Percentiles rank a stretch among this genome's conserved stretches.
These are phyloP conservation scores for Daubentonia madagascariensis DNA, from an alignment of 2,113 vertebrate genomes.

Conservation along the genomic window DNA sequence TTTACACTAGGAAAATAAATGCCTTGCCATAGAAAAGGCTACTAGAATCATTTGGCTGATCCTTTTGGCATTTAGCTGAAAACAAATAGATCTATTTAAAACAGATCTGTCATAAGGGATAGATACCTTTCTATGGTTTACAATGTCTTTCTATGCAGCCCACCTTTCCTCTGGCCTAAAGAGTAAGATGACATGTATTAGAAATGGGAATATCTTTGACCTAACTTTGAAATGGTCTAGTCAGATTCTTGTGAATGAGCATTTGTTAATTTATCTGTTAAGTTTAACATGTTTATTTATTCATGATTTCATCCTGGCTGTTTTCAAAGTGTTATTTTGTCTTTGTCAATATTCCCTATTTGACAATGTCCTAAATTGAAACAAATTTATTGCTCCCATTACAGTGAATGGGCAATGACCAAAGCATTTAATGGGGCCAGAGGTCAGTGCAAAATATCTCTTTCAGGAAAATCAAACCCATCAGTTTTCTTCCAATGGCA, in stretches of 20 bases:
- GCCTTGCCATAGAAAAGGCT: slow-evolving; percentile 17
- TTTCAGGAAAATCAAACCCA: slow-evolving; percentile 69
- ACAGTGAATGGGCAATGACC: slow-evolving; percentile 44
- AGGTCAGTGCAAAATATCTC: slow-evolving; percentile 59
- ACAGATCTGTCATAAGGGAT: slow-evolving; percentile 13
- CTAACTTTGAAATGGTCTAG: slow-evolving; percentile 32
- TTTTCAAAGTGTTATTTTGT: slow-evolving; percentile 67
- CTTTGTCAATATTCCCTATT: slow-evolving; percentile 60
- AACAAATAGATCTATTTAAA: slow-evolving; percentile 63
- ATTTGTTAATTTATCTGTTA: slow-evolving; percentile 68
- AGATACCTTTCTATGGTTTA: neutral
- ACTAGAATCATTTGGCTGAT: neutral
- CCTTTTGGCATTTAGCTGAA: slow-evolving; percentile 59
- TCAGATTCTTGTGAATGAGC: slow-evolving; percentile 15
- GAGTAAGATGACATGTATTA: neutral
- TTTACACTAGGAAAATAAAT: slow-evolving; percentile 56
- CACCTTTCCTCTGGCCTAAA: slow-evolving; percentile 10
- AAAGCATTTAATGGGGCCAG: slow-evolving; percentile 64
- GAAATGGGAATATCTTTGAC: slow-evolving; percentile 27
- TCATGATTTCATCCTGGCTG: slow-evolving; percentile 60
- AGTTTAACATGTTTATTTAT: slow-evolving; percentile 62
- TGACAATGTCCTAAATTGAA: slow-evolving; percentile 72
- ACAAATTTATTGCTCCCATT: slow-evolving; percentile 66
- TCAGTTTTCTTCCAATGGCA: slow-evolving; percentile 58
- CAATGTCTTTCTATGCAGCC: neutral